Evolutionary conservation across 2,113 vertebrate species (phyloP), one percentile per base, ranked within the genome.

Genomic region (Melospiza georgiana): DNA sequence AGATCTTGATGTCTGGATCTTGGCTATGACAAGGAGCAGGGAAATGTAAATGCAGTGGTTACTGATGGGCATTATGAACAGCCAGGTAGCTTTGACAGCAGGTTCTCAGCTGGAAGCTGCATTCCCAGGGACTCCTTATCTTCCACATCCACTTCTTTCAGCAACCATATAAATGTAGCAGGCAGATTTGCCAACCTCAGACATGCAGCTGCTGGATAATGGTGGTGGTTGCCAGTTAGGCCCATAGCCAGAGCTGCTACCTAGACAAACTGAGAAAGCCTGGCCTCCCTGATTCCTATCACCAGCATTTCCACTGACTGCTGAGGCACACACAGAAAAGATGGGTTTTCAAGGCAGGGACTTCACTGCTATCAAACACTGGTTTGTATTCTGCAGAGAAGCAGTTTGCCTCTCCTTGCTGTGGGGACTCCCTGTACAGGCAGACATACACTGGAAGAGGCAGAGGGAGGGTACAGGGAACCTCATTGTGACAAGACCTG

Each of bases 51-150:
- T 71, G 30, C 68, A 75, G 86, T 0, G 17, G 76, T 81, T 94
- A 85, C 39, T 72, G 84, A 67, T 19, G 52, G 77, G 48, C 24
- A 55, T 52, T 75, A 92, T 65, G 83, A 84, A 48, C 30, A 81
- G 24, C 76, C 83, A 92, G 69, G 33, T 61, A 91, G 65, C 35
- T 84, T 66, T 78, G 80, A 63, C 61, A 92, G 88, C 75, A 20
- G 4, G 9, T 54, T 93, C 68, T 88, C 83, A 51, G 83, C 88
- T 90, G 91, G 73, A 74, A 94, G 65, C 39, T 75, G 18, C 37
- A 81, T 55, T 93, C 83, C 33, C 77, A 71, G n/a, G 33, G 73
- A 72, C 33, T 88, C 23, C 63, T 90, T 94, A 90, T 92, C 93
- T 89, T 89, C 80, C 73, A 80, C 61, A 90, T 63, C 61, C 57